Conservation (phyloP, 2,888 invertebrate species). For the Phania funesta region DNA sequence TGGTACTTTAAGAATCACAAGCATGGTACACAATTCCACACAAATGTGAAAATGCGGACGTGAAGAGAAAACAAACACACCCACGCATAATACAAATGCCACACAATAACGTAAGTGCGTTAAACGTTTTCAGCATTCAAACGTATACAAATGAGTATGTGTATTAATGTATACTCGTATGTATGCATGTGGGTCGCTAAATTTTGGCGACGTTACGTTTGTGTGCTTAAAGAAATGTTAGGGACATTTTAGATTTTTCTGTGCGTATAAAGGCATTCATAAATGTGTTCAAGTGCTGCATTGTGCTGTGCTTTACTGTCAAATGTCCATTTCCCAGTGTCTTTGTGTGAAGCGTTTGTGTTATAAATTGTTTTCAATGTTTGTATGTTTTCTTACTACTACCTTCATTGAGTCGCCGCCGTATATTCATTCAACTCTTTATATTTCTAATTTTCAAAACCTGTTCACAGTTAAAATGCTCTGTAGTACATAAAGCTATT, state of each 20-base stretch:
- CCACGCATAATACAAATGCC: background rate
- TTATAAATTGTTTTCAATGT: slow-evolving; percentile 21
- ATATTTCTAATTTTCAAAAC: background rate
- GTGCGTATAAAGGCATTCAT: slow-evolving; percentile 20
- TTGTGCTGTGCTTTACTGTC: background rate
- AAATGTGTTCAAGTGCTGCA: slow-evolving; percentile 31
- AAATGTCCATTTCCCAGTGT: background rate
- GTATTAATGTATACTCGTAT: too few relatives aligned
- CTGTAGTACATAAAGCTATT: slow-evolving; percentile 28
- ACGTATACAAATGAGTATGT: background rate
- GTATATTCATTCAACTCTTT: background rate
- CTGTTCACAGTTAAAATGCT: slow-evolving; percentile 25
- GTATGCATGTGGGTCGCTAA: background rate
- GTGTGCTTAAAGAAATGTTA: background rate
- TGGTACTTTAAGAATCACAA: slow-evolving; percentile 19
- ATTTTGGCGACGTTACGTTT: background rate
- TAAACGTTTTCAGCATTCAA: slow-evolving; percentile 2
- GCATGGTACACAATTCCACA: background rate
- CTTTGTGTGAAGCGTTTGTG: background rate
- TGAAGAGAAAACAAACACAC: background rate
- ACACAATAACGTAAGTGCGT: background rate
- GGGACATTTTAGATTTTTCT: slow-evolving; percentile 44
- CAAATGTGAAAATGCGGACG: background rate
- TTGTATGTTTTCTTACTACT: background rate
- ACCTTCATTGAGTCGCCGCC: background rate